These are phyloP conservation scores for Dicrurus megarhynchus DNA, from an alignment of 2,113 vertebrate species.

Conservation along the genomic window DNA sequence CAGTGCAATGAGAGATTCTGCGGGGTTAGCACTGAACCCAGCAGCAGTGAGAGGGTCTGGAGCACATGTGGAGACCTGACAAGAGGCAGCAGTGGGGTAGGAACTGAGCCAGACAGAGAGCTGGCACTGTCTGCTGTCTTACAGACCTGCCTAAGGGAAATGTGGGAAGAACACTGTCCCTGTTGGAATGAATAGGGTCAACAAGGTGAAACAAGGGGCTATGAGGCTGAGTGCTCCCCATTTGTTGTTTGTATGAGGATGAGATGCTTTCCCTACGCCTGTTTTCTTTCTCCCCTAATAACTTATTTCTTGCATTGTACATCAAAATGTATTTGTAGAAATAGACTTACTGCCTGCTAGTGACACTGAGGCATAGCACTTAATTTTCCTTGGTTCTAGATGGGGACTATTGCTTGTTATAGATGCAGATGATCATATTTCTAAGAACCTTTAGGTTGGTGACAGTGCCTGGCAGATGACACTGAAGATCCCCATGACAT, in stretches of 20 bases:
- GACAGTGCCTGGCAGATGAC: background rate
- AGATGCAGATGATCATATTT: background rate
- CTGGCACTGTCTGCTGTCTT: background rate
- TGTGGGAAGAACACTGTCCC: background rate
- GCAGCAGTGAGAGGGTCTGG: background rate
- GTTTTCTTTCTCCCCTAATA: background rate
- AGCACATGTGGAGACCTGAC: background rate
- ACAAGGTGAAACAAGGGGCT: background rate
- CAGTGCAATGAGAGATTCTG: background rate
- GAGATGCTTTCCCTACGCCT: background rate
- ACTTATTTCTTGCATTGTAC: background rate
- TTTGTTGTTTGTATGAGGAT: background rate
- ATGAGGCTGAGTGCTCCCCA: background rate
- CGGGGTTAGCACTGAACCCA: background rate
- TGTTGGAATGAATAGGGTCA: background rate
- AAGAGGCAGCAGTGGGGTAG: background rate
- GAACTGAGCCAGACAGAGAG: background rate
- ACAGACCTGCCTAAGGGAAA: background rate
- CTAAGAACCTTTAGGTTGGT: background rate
- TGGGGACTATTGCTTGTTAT: background rate
- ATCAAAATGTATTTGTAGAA: background rate
- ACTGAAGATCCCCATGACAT: background rate
- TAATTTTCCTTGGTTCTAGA: background rate
- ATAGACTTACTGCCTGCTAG: background rate
- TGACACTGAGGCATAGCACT: background rate